Conservation (phyloP, 2,797 vertebrate species). For the Xiphophorus birchmanni region DNA sequence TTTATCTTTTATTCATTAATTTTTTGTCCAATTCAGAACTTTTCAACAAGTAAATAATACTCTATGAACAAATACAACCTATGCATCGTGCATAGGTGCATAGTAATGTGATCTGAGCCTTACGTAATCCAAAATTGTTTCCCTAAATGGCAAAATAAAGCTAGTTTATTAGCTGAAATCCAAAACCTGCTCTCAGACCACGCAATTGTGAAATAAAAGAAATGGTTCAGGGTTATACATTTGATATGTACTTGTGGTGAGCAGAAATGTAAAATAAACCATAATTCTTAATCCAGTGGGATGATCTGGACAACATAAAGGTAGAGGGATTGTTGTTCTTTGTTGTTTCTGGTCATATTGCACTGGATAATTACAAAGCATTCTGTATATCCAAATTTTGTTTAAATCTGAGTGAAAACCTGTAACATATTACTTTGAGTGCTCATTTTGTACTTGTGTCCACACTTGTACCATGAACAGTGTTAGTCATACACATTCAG, state of each 20-base stretch:
- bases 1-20: neutral
- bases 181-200: neutral
- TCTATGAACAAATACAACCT: neutral
- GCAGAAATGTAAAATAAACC: neutral
- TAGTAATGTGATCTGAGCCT: neutral
- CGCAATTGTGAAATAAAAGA: neutral
- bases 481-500: constrained; percentile 52
- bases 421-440: constrained; percentile 13
- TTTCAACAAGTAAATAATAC: neutral
- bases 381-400: constrained; percentile 3
- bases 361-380: neutral
- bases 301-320: neutral
- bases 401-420: neutral
- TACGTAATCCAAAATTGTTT: neutral
- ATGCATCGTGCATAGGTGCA: neutral
- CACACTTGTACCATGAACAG: constrained; percentile 19
- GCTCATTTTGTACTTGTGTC: neutral
- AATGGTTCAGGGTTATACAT: neutral
- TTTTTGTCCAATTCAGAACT: neutral
- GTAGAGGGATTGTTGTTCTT: neutral
- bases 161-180: neutral
- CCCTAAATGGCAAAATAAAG: neutral
- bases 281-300: neutral
- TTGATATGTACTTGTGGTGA: neutral
- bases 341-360: neutral